Base-by-base conservation (phyloP, 2,888 invertebrate species). In the Xanthorhoe designata region DNA sequence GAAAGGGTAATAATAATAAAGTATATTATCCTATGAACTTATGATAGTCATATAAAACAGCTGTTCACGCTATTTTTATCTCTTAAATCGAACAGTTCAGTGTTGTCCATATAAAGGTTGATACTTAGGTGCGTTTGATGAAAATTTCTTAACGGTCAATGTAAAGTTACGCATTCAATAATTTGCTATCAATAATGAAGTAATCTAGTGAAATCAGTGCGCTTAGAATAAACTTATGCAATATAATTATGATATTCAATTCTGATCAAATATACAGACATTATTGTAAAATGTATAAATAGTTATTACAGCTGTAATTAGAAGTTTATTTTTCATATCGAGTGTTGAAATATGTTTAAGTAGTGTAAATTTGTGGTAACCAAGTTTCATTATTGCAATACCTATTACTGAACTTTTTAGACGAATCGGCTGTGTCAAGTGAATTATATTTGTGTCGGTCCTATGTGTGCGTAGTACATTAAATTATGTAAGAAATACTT, bases 241-340 rank as follows among this genome's bases (percentile, higher is more conserved):
- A 82, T 85, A 83, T 84, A n/a, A n/a, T n/a, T n/a, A 84, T 65
- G 17, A 78, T 86, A 84, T 78, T 81, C 81, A 80, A 83, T 77
- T 83, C 82, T 81, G 78, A 83, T 82, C 86, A 88, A 85, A 83
- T 85, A 85, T 83, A 84, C 81, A 85, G 82, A 87, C 86, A 86
- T 61, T 64, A 61, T 86, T 89, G 82, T 91, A 90, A 89, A 92
- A 92, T 92, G 91, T 92, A 92, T 91, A 93, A 92, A 92, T 93
- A 93, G 91, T 92, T 93, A 92, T 91, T 92, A 92, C 93, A 90
- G 89, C 92, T 90, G 91, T 92, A 93, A 90, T 92, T 92, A 93
- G 92, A 90, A 86, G 91, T 92, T 93, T 93, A 93, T 92, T 93
- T 93, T 93, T 93, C 92, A 92, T 93, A 93, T 92, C 90, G 90